A percentile compares a stretch with the other conserved stretches of the same genome.
Evolutionary conservation across 2,797 vertebrate genomes (phyloP).

Genomic region (Semotilus atromaculatus): DNA sequence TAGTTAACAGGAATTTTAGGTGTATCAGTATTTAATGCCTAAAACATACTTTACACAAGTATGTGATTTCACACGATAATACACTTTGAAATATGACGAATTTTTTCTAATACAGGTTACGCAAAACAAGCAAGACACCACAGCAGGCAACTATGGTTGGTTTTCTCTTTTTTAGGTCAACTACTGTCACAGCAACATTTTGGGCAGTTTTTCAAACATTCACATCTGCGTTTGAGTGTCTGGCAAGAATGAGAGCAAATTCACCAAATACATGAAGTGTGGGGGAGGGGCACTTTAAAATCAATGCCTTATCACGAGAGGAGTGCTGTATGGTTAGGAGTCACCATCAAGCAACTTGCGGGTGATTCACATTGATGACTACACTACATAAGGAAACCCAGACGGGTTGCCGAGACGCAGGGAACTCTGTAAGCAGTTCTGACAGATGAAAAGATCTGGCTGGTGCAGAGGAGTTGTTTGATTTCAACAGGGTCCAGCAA

Average conservation of each 20-base stretch:
- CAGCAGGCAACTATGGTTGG: background rate
- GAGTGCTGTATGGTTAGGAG: slow-evolving; percentile 32
- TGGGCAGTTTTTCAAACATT: slow-evolving; percentile 23
- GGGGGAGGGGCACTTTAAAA: slow-evolving; percentile 15
- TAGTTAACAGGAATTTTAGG: background rate
- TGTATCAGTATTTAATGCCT: background rate
- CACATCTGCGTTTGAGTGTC: background rate
- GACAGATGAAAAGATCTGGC: slow-evolving; percentile 53
- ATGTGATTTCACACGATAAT: background rate
- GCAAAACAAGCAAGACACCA: background rate
- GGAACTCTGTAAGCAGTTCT: slow-evolving; percentile 44
- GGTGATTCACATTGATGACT: slow-evolving; percentile 47
- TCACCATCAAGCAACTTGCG: slow-evolving; percentile 40
- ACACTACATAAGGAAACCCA: slow-evolving; percentile 45
- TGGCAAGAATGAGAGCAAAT: slow-evolving; percentile 18
- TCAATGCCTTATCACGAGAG: slow-evolving; percentile 42
- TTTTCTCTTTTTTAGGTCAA: slow-evolving; percentile 26
- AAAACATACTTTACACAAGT: background rate
- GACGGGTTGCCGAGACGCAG: slow-evolving; percentile 39
- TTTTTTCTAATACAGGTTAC: background rate
- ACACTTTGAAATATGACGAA: background rate
- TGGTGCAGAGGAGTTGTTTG: slow-evolving; percentile 46
- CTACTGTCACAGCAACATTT: slow-evolving; percentile 12
- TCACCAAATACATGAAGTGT: background rate
- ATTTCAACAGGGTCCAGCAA: slow-evolving; percentile 30